Conservation (phyloP, 2,797 vertebrate species). For the Perodicticus potto region DNA sequence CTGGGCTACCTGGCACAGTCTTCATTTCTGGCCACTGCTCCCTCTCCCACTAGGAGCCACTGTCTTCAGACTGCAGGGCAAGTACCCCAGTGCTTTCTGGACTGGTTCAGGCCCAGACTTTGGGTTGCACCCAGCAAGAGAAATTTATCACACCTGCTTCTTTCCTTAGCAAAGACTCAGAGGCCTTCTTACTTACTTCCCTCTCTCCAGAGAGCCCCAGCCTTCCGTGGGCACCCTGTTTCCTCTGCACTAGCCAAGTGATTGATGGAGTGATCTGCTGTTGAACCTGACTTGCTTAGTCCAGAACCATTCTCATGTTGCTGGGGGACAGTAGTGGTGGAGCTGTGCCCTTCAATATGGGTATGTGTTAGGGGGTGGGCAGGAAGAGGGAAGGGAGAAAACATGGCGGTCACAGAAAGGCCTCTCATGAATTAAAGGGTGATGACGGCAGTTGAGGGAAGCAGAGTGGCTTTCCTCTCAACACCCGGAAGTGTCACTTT, state of each 20-base stretch:
- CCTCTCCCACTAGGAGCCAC: background rate
- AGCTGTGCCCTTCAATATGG: accelerated
- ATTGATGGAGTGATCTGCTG: accelerated
- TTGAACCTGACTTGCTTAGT: background rate
- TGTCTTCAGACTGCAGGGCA: background rate
- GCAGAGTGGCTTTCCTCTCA: background rate
- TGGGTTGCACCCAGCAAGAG: accelerated
- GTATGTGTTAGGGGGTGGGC: accelerated
- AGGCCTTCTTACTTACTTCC: accelerated
- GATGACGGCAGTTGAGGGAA: background rate
- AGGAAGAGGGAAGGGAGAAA: background rate
- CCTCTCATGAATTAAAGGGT: background rate
- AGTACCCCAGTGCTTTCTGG: background rate
- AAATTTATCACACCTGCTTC: background rate
- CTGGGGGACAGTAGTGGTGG: accelerated
- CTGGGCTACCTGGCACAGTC: background rate
- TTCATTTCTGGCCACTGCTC: background rate
- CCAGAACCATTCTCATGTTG: accelerated
- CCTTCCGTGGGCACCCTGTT: background rate
- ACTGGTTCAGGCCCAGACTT: background rate
- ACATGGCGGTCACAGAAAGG: background rate
- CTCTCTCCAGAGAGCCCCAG: background rate
- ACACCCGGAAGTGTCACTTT: background rate
- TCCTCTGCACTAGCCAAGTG: accelerated
- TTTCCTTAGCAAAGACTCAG: background rate